Evolutionary conservation across 2,113 vertebrate genomes (phyloP), one percentile per base, ranked within the genome.

Genomic region (Perca flavescens): DNA sequence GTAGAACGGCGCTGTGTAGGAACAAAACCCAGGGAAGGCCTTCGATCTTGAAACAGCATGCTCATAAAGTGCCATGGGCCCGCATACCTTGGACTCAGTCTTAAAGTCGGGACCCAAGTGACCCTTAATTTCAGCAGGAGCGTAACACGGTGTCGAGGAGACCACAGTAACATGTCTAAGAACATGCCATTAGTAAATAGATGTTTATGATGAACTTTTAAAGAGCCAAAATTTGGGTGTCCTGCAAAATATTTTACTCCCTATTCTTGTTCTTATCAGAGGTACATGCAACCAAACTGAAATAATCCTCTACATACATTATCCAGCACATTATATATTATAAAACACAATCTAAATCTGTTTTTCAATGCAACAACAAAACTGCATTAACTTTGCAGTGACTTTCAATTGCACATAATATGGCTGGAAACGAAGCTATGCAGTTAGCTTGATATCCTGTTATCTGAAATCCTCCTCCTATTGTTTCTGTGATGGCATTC

Each of bases 1-100:
- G 66, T 92, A 91, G 80, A 95, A 95, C 10, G 90, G 94, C 52
- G 79, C 83, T 46, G 93, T 93, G 63, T 95, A 95, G 84, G 72
- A 88, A 71, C 61, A 60, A 83, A 68, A 71, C 69, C 82, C 83
- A 47, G 66, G 66, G 56, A 85, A 81, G 57, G 74, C 79, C 86
- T 79, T 86, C 69, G 0, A 68, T 74, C 68, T 52, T 57, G 70
- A 84, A 86, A 72, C 79, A 89, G 79, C 75, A 74, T 78, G 87
- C 81, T 87, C 77, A 58, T 8, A 64, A 75, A 70, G 62, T 63
- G 58, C 36, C 56, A 3, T 73, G 77, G 74, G 74, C 66, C 69
- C 67, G 67, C 74, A 71, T 40, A 72, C 64, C 62, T 80, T 69
- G 65, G 60, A 86, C 74, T 77, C 77, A 49, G 61, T 36, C 86